These are phyloP conservation scores for Mamestra configurata DNA, from an alignment of 1,140 invertebrate species.

Conservation along the genomic window DNA sequence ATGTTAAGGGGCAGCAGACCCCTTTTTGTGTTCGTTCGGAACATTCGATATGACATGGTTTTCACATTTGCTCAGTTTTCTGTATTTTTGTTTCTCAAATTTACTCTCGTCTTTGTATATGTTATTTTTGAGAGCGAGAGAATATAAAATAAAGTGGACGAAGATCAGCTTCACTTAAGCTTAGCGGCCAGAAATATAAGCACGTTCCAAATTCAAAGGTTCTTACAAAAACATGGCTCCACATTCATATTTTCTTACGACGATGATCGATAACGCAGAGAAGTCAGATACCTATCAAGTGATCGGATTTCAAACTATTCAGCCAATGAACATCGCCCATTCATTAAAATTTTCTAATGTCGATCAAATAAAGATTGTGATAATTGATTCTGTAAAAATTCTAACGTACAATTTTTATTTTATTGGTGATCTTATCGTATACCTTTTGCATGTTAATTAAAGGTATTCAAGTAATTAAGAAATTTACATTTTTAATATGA, in stretches of 20 bases:
- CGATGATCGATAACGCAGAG: neutral
- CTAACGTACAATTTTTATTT: neutral
- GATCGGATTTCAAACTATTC: slow-evolving; percentile 4
- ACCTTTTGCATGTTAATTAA: neutral
- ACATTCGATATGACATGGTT: slow-evolving; percentile 32
- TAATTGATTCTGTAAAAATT: neutral
- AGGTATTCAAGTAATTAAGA: slow-evolving; percentile 6
- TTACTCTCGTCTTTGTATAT: neutral
- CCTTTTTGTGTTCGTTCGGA: slow-evolving; percentile 8
- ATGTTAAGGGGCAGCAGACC: slow-evolving; percentile 13
- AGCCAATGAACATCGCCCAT: neutral
- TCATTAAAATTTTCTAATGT: slow-evolving; percentile 3
- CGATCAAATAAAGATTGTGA: neutral
- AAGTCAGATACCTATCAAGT: neutral
- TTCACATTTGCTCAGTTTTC: slow-evolving; percentile 32
- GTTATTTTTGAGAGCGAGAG: neutral
- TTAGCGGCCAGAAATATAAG: neutral
- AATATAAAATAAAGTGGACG: slow-evolving; percentile 4
- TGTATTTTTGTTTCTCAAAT: slow-evolving; percentile 7
- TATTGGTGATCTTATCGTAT: neutral
- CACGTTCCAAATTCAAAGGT: neutral
- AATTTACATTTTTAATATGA: neutral
- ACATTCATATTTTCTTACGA: slow-evolving; percentile 2
- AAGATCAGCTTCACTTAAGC: neutral
- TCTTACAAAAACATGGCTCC: neutral